Conservation (phyloP, 64 coral and sea anemone species). For the Dendronephthya gigantea region DNA sequence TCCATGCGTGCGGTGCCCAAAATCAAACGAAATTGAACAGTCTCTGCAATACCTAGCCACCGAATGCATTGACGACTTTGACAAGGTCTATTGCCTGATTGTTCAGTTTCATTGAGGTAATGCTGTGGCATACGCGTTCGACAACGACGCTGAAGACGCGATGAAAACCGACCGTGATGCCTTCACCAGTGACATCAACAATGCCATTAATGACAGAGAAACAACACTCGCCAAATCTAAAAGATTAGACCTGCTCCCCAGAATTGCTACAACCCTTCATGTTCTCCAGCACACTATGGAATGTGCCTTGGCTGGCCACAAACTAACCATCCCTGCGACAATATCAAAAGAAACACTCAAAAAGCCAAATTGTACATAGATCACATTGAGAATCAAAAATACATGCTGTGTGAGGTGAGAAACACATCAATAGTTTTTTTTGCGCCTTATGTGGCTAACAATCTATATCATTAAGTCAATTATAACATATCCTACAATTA, state of each 20-base stretch:
- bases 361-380: neutral
- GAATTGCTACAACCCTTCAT: neutral
- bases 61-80: no score
- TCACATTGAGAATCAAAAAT: constrained; percentile 6
- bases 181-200: no score
- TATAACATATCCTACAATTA: neutral
- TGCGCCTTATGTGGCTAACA: neutral
- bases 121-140: neutral
- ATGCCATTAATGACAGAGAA: no score
- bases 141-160: constrained; percentile 8
- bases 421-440: constrained; percentile 13
- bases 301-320: neutral
- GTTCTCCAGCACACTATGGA: constrained; percentile 3
- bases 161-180: neutral
- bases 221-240: no score
- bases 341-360: neutral
- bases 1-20: neutral
- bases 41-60: neutral
- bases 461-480: neutral
- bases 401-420: neutral
- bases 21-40: constrained; percentile 12
- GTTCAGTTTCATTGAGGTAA: neutral
- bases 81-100: neutral
- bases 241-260: no score
- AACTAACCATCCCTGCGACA: neutral